Percentiles rank a stretch among this genome's conserved stretches.
phyloP scores from a whole-genome alignment of 2,113 vertebrate species.

The Nanger granti region DNA sequence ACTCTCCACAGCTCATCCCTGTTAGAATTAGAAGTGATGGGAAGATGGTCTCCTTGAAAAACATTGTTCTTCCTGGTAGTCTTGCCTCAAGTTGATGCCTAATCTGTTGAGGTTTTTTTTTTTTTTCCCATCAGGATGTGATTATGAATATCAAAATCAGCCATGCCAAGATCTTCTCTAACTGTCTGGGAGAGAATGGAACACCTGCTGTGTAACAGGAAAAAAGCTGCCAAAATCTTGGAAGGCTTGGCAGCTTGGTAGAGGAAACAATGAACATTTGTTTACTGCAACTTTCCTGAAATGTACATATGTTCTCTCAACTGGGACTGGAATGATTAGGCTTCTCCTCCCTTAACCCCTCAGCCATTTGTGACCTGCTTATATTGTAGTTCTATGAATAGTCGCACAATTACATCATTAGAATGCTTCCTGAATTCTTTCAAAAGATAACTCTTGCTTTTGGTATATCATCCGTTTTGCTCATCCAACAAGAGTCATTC shows the following conservation, averaged over 20 bases:
- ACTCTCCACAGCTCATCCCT: not conserved
- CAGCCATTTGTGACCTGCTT: not conserved
- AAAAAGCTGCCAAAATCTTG: slow-evolving; percentile 43
- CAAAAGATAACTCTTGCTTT: not conserved
- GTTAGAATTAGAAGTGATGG: not conserved
- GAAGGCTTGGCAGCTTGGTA: slow-evolving; percentile 25
- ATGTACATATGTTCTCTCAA: not conserved
- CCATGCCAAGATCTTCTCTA: not conserved
- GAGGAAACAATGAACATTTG: slow-evolving; percentile 41
- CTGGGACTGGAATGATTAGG: slow-evolving; percentile 3
- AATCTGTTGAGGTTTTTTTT: not conserved
- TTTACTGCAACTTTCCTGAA: slow-evolving; percentile 31
- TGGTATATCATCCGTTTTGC: not conserved
- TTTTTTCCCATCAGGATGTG: not conserved
- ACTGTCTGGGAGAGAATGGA: not conserved
- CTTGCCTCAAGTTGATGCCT: not conserved
- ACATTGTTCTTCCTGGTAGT: not conserved
- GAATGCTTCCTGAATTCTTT: not conserved
- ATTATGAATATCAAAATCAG: not conserved
- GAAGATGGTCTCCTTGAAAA: not conserved
- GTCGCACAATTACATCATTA: not conserved
- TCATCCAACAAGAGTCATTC: not conserved
- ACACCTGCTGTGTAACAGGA: not conserved
- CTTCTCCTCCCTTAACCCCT: not conserved
- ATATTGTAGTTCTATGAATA: not conserved